Base-by-base conservation (phyloP, 2,888 invertebrate species). In the Gari tellinella region DNA sequence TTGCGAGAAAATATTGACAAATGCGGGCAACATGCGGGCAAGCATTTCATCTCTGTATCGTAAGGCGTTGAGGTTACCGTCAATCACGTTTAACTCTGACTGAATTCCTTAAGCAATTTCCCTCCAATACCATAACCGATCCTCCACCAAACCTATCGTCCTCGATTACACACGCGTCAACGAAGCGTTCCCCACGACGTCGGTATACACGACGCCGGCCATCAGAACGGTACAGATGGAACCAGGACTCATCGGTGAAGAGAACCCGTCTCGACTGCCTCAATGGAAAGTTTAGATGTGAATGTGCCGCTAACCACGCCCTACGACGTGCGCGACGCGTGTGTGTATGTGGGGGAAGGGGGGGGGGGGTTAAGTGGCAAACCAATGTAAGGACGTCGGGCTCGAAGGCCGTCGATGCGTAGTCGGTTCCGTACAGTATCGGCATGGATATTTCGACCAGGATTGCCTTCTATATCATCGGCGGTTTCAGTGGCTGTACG, bases 41-140 rank as follows among this genome's bases (percentile, higher is more conserved):
- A 25, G 62, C 68, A 62, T 69, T 23, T 41, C 56, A 21, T 56
- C 41, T 17, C 10, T 58, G 37, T 49, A 68, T 21, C 40, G 48
- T 15, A 43, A 38, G 41, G 43, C 56, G 23, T 43, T 56, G 38
- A 64, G 48, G 48, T 64, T 56, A 23, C 64, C 55, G 25, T 25
- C 49, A 19, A 57, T 31, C 40, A 49, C 51, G 19, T 51, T 40
- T 51, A 57, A 40, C 17, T 41, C 51, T 40, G 48, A 57, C 51
- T 45, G 43, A n/a, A 31, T 40, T 48, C 65, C 43, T 41, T 25
- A 46, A 38, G 43, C 25, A 25, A 64, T 40, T 23, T 56, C 41
- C 45, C 56, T 23, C 53, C 55, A n/a, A 15, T 37, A 49, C 3
- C 61, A 48, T 19, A 48, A 41, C 43, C n/a, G 43, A 23, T 41